phyloP scores from a whole-genome alignment of 2,888 invertebrate species.

The Thymelicus sylvestris region DNA sequence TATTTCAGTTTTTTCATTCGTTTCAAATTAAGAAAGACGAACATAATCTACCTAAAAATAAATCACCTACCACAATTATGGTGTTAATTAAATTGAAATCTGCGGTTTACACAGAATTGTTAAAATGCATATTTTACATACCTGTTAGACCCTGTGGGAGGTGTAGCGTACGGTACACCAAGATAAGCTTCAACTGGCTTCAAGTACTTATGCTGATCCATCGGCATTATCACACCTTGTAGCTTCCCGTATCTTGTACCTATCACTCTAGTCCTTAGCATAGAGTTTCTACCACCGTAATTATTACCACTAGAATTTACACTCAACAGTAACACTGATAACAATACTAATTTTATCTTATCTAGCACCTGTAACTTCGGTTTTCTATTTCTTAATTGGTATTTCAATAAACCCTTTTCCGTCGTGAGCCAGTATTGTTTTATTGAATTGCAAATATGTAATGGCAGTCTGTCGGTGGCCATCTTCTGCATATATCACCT shows the following conservation, averaged over 20 bases:
- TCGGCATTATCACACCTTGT: constrained; percentile 91
- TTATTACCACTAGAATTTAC: constrained; percentile 70
- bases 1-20: no score
- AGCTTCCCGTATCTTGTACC: constrained; percentile 93
- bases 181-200: constrained; percentile 92
- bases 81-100: background rate
- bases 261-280: constrained; percentile 91
- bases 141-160: constrained; percentile 92
- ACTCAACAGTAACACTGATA: constrained; percentile 65
- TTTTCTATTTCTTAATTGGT: constrained; percentile 25
- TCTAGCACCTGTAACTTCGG: constrained; percentile 53
- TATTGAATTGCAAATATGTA: constrained; percentile 80
- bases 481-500: constrained; percentile 81
- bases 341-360: constrained; percentile 62
- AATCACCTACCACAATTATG: background rate
- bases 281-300: constrained; percentile 85
- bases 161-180: constrained; percentile 95
- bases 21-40: no score
- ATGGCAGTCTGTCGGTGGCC: constrained; percentile 76
- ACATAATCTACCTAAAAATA: no score
- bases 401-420: constrained; percentile 31
- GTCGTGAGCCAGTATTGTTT: constrained; percentile 67
- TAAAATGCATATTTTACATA: constrained; percentile 58
- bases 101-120: background rate
- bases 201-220: constrained; percentile 90